Base-by-base conservation (phyloP, 2,113 vertebrate genomes). In the Oryzias woworae region DNA sequence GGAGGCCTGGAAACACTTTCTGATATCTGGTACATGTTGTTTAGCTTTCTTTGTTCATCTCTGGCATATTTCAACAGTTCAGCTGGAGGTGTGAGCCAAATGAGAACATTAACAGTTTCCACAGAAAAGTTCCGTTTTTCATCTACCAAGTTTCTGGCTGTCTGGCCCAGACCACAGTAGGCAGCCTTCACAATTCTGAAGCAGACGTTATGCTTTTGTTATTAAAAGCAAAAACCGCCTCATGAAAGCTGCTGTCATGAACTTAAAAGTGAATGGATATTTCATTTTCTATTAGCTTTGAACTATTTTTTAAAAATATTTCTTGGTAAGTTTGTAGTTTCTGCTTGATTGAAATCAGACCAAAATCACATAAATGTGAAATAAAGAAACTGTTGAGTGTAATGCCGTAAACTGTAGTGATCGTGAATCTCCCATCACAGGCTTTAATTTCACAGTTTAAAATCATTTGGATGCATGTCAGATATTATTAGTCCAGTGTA, bases 11-110 rank as follows among this genome's bases (percentile, higher is more conserved):
- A 84, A 75, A 70, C 47, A 58, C 79, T 70, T 73, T 66, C 75
- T 60, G 59, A 64, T 36, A 69, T 85, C 85, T 87, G 85, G 69
- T 81, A 71, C 68, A 81, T 5, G 22, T 80, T 81, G 81, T 47
- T 73, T 63, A 70, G 3, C 13, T 50, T 73, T 76, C 49, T 66
- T 42, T 61, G 14, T 53, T 59, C 54, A 66, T 56, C 75, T 69
- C 66, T 71, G 73, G 57, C 62, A 54, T 18, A 71, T 78, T 87
- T 81, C 74, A 71, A 70, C 66, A 77, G 77, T 52, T 73, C 58
- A 50, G 74, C 41, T 54, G 28, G 44, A 20, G 62, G 48, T 43
- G 49, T 0, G 0, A 65, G 69, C 71, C 75, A 85, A 63, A 68
- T 50, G 53, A 55, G 80, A 69, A 78, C 78, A 69, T 82, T 82